Percentiles rank a stretch among this genome's conserved stretches.
phyloP scores from a whole-genome alignment of 2,797 vertebrate species.

The Tamandua tetradactyla region DNA sequence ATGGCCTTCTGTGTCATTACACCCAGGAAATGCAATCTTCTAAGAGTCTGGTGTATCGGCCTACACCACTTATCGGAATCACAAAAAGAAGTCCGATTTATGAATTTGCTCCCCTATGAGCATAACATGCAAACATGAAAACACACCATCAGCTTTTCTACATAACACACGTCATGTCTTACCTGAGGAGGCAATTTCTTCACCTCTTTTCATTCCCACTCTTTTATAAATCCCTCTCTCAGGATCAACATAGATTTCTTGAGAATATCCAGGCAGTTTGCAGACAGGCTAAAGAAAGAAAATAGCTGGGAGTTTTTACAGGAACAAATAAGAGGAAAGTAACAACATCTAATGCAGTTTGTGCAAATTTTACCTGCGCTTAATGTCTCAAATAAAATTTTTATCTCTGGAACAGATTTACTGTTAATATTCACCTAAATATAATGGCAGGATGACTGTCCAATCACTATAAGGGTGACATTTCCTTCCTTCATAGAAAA shows the following conservation, averaged over 20 bases:
- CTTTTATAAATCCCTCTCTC: no score
- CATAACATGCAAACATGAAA: background rate
- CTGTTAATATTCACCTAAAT: slow-evolving; percentile 89
- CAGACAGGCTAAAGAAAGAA: slow-evolving; percentile 90
- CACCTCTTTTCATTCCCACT: no score
- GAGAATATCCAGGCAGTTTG: slow-evolving; percentile 90
- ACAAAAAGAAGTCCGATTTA: no score
- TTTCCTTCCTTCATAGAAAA: slow-evolving; percentile 88
- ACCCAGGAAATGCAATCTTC: no score
- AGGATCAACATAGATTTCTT: no score
- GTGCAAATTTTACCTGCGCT: background rate
- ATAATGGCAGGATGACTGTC: slow-evolving; percentile 92
- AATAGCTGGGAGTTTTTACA: slow-evolving; percentile 8
- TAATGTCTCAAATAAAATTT: slow-evolving; percentile 19
- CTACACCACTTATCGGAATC: no score
- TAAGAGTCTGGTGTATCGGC: no score
- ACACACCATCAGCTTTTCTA: background rate
- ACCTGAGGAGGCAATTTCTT: slow-evolving; percentile 89
- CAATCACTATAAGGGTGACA: slow-evolving; percentile 93
- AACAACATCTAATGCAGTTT: slow-evolving; percentile 34
- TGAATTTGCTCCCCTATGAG: background rate
- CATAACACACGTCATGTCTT: slow-evolving; percentile 66
- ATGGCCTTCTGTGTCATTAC: no score
- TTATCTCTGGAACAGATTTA: slow-evolving; percentile 25
- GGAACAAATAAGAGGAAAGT: slow-evolving; percentile 39